A percentile compares a stretch with the other conserved stretches of the same genome.
Evolutionary conservation across 2,797 vertebrate species (phyloP).

Genomic region (Glyptemys insculpta): DNA sequence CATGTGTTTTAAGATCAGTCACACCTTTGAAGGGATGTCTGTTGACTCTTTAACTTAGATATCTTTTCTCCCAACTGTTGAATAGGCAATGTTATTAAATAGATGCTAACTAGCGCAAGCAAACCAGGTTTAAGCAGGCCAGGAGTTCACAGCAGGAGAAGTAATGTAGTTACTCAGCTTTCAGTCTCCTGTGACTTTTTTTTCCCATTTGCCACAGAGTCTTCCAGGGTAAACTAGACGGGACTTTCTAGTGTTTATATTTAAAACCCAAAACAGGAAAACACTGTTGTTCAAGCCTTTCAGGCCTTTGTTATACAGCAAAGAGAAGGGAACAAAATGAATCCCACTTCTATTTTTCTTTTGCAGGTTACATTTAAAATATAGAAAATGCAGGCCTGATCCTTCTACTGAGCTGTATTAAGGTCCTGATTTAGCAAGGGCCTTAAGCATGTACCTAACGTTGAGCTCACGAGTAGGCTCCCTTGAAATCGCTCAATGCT

Average conservation of each 20-base stretch:
- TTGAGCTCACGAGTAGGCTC: not conserved
- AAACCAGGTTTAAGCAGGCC: constrained; percentile 3
- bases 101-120: constrained; percentile 50
- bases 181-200: not conserved
- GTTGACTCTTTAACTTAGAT: constrained; percentile 45
- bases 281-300: not conserved
- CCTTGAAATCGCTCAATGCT: constrained; percentile 20
- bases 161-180: not conserved
- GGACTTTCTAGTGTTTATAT: constrained; percentile 4
- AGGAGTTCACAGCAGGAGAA: not conserved
- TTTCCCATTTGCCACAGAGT: not conserved
- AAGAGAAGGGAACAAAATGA: not conserved
- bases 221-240: not conserved
- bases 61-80: constrained; percentile 29
- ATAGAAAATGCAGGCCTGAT: not conserved
- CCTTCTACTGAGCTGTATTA: not conserved
- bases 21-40: constrained; percentile 17
- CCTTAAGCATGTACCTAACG: not conserved
- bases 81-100: constrained; percentile 44
- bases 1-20: not conserved
- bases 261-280: not conserved
- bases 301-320: not conserved
- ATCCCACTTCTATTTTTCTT: not conserved
- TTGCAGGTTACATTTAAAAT: not conserved
- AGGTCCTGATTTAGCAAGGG: not conserved